phyloP scores from a whole-genome alignment of 2,888 invertebrate species.

The Leptura quadrifasciata region DNA sequence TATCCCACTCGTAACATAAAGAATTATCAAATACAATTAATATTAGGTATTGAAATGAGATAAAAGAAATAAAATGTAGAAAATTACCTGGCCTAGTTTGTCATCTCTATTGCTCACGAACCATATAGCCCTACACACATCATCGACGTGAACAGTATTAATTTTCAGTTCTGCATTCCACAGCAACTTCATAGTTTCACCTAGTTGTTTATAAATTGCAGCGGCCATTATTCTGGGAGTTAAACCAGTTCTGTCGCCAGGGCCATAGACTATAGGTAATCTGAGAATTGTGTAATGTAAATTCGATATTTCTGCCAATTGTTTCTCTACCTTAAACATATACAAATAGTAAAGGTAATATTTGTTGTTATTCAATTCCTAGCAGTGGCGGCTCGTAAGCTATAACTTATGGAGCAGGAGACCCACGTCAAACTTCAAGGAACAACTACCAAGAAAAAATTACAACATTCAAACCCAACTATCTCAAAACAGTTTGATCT shows the following conservation, averaged over 20 bases:
- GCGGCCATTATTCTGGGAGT: slow-evolving; percentile 91
- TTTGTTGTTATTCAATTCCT: too few species aligned
- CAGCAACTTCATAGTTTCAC: slow-evolving; percentile 92
- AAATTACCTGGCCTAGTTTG: slow-evolving; percentile 66
- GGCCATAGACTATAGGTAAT: slow-evolving; percentile 91
- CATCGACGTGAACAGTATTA: slow-evolving; percentile 91
- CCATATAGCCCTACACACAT: slow-evolving; percentile 90
- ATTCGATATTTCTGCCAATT: slow-evolving; percentile 80
- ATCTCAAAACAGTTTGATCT: too few species aligned
- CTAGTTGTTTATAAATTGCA: slow-evolving; percentile 90
- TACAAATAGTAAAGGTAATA: background rate
- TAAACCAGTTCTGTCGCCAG: slow-evolving; percentile 88
- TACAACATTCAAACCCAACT: background rate
- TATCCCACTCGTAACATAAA: too few species aligned
- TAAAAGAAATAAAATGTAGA: background rate
- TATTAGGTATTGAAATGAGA: too few species aligned
- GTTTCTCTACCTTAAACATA: slow-evolving; percentile 80
- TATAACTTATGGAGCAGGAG: too few species aligned
- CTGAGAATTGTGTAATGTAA: slow-evolving; percentile 87
- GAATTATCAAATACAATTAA: too few species aligned
- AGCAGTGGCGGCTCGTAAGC: too few species aligned
- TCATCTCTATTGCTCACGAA: slow-evolving; percentile 75
- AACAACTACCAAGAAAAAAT: too few species aligned
- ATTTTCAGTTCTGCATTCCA: slow-evolving; percentile 90
- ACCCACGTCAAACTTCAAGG: too few species aligned